Base-by-base conservation (phyloP, 2,113 vertebrate genomes). In the Elachura formosa region DNA sequence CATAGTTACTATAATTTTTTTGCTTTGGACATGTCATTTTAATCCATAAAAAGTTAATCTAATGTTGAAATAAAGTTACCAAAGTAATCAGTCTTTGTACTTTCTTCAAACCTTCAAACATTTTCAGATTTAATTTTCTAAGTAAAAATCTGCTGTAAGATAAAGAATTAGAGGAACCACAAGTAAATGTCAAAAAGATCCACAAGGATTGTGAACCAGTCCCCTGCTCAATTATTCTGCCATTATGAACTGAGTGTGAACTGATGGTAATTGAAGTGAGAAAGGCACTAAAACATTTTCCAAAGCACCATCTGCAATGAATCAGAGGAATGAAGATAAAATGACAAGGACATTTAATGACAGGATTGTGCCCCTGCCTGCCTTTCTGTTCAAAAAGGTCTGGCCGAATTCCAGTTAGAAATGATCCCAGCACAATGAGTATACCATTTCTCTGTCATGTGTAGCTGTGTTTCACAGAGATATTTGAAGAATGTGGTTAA, bases 401-500 rank as follows among this genome's bases (percentile, higher is more conserved):
- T 97, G 96, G 96, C 79, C 22, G 25, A 90, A 96, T 96, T 93
- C 93, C 96, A 95, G 86, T 87, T 79, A 92, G 89, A 96, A 97
- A 94, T 83, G 33, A 96, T 96, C 93, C 92, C 73, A 87, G 83
- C 22, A 40, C 85, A 84, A 87, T 68, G 78, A 92, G 61, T 87
- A 80, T 87, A 91, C 81, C 67, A 67, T 97, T 95, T 96, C 93
- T 93, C 83, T 80, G 85, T 79, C 86, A 88, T 61, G 64, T 87
- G 85, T 63, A 95, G 78, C 92, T 72, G 49, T 48, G 80, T 92
- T 95, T 75, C 74, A 77, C 86, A 84, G 59, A 97, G 87, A 56
- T 97, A 97, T 97, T 96, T 92, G 64, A 97, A 91, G 97, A 98
- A 98, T 98, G 96, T 59, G 69, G 80, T 81, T 93, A 96, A 97